Base-by-base conservation (phyloP, 2,113 vertebrate species). In the Rhodinocichla rosea region DNA sequence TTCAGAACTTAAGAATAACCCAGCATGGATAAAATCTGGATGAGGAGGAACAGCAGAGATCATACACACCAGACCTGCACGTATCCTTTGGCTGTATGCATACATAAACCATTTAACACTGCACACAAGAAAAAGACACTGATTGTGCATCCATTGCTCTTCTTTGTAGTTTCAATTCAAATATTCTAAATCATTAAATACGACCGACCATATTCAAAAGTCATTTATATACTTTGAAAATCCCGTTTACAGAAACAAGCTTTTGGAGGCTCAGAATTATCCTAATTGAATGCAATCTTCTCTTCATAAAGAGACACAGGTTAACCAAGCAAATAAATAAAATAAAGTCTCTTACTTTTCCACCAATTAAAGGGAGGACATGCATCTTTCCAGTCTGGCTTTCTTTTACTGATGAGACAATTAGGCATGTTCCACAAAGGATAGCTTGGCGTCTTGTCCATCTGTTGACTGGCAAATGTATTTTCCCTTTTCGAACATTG, bases 321-420 rank as follows among this genome's bases (percentile, higher is more conserved):
- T 78, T 93, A 74, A 86, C 9, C 21, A 83, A 70, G 27, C 35
- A 67, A 87, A 87, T 28, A 69, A 21, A 71, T 64, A 71, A 74
- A 90, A 44, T 12, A 37, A 71, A 84, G 21, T n/a, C 40, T 97
- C 98, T 97, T 98, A 99, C 99, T 98, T 99, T 99, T 95, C 99
- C 99, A 69, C 99, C 99, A 67, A 99, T 99, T 69, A 99, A 98
- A 59, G 99, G 99, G 93, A 99, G 98, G 83, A 99, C 98, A 81
- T 99, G 99, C 99, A 99, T 99, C 97, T 99, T 99, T 69, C 99
- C 99, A 3, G 98, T 98, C 96, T 99, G 97, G 97, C 99, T 99
- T 96, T 99, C 99, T 94, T 99, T 99, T 85, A 99, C 98, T 5
- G 99, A 99, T 57, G 99, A 99, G 45, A 99, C 99, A 89, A 99